Evolutionary conservation across 2,113 vertebrate species (phyloP).

Genomic region (Mirounga angustirostris): DNA sequence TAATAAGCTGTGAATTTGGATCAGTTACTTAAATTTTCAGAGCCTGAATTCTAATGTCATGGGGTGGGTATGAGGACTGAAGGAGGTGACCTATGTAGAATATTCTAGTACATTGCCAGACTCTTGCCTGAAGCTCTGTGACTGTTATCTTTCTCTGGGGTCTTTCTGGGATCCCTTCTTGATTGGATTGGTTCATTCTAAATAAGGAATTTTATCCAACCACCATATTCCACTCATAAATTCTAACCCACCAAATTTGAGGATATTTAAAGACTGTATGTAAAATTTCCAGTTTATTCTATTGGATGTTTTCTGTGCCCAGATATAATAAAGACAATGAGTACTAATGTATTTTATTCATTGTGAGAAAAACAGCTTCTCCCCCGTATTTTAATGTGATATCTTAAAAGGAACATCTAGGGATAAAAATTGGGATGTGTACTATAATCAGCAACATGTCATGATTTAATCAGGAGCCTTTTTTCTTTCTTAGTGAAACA

Average conservation of each 20-base stretch:
- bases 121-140: background rate
- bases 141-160: background rate
- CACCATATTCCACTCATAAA: background rate
- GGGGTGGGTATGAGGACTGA: background rate
- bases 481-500: background rate
- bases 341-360: conserved; percentile 14
- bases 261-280: background rate
- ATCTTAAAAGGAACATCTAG: conserved; percentile 30
- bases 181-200: background rate
- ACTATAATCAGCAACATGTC: background rate
- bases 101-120: background rate
- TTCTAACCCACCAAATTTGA: background rate
- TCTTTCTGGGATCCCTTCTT: background rate
- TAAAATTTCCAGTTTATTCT: conserved; percentile 47
- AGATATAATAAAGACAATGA: background rate
- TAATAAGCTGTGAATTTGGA: background rate
- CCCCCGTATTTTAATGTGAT: background rate
- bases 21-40: background rate
- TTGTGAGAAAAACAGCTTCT: background rate
- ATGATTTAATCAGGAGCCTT: background rate
- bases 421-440: background rate
- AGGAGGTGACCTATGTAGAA: background rate
- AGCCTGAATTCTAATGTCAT: background rate
- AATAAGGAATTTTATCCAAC: background rate
- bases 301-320: background rate